Conservation (phyloP, 1,140 invertebrate species). For the Meloidogyne exigua region DNA sequence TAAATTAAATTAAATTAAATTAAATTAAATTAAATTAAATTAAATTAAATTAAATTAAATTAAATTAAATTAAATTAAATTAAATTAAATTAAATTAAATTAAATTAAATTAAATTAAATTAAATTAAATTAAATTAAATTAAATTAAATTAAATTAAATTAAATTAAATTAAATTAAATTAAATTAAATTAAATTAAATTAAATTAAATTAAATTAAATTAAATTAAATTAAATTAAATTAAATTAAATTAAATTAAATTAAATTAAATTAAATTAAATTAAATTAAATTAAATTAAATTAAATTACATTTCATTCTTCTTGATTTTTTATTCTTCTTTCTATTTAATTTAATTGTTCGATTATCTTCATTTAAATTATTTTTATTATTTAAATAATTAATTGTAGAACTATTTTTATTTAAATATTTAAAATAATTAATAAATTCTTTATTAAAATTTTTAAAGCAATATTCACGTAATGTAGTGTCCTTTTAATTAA, state of each 20-base stretch:
- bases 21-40: not conserved
- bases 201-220: not conserved
- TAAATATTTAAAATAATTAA: not conserved
- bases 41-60: not conserved
- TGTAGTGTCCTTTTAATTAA: not conserved
- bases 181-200: not conserved
- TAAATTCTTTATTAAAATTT: not conserved
- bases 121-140: not conserved
- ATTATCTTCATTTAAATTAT: constrained; percentile 17
- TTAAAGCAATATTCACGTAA: not conserved
- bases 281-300: no score
- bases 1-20: not conserved
- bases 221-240: not conserved
- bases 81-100: not conserved
- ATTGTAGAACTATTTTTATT: not conserved
- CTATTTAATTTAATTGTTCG: not conserved
- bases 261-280: not conserved
- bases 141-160: not conserved
- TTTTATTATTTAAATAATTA: no score
- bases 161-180: not conserved
- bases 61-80: not conserved
- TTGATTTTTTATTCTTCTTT: not conserved
- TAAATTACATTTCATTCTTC: not conserved
- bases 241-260: not conserved
- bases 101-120: not conserved